Evolutionary conservation across 2,113 vertebrate genomes (phyloP).

Genomic region (Scytalopus superciliaris): DNA sequence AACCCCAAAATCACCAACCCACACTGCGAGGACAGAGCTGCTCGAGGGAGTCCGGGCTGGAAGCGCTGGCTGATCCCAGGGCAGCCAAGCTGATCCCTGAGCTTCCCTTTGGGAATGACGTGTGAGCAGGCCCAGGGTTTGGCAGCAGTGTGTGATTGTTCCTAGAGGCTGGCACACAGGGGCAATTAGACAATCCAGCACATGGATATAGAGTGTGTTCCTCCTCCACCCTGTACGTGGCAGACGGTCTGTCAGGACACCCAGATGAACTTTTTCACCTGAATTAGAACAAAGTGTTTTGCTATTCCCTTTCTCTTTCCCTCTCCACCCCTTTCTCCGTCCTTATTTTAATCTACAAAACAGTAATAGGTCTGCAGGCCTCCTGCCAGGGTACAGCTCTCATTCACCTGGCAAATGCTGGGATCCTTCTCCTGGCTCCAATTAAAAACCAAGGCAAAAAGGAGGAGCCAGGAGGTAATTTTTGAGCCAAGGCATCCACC

Average conservation of each 20-base stretch:
- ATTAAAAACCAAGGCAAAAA: constrained; percentile 14
- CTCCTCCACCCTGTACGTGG: constrained; percentile 47
- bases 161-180: background rate
- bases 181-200: background rate
- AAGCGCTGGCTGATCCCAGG: background rate
- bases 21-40: background rate
- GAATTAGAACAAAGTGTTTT: constrained; percentile 40
- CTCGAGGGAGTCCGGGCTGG: background rate
- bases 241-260: background rate
- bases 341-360: constrained; percentile 39
- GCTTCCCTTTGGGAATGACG: background rate
- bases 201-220: background rate
- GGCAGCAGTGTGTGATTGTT: background rate
- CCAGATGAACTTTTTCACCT: constrained; percentile 27
- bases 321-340: background rate
- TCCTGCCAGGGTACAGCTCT: constrained; percentile 32
- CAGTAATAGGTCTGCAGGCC: constrained; percentile 23
- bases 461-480: constrained; percentile 28
- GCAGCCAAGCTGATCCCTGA: background rate
- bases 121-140: background rate
- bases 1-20: background rate
- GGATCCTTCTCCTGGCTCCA: constrained; percentile 43
- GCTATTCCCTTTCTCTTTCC: background rate
- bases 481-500: constrained; percentile 34
- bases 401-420: constrained; percentile 27